phyloP scores from a whole-genome alignment of 2,888 invertebrate genomes.

The Megastigmus dorsalis region DNA sequence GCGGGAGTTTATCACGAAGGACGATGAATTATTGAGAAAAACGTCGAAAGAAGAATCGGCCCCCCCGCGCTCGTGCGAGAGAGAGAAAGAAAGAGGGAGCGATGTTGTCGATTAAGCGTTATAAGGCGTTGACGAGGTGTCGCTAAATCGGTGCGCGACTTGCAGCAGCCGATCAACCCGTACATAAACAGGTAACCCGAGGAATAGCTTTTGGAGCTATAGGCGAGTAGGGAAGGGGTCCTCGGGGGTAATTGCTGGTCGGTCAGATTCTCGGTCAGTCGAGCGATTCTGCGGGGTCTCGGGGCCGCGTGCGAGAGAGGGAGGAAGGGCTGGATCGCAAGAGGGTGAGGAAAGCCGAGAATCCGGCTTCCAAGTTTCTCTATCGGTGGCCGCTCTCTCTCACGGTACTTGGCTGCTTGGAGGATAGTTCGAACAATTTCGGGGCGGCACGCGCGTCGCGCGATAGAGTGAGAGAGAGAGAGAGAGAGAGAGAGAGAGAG shows the following conservation, averaged over 20 bases:
- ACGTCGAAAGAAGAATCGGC: background rate
- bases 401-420: constrained; percentile 66
- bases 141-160: background rate
- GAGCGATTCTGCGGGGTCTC: constrained; percentile 62
- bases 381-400: constrained; percentile 57
- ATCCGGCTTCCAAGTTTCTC: constrained; percentile 55
- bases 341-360: constrained; percentile 57
- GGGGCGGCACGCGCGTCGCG: constrained; percentile 57
- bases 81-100: background rate
- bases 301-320: constrained; percentile 49
- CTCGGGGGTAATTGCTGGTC: constrained; percentile 66
- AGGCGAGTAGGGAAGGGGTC: no score
- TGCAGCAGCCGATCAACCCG: no score
- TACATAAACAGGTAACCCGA: constrained; percentile 30
- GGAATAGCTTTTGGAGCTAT: no score
- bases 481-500: constrained; percentile 65
- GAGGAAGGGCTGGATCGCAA: no score
- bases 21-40: constrained; percentile 18
- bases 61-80: no score
- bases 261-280: constrained; percentile 70
- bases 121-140: background rate
- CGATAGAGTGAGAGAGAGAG: constrained; percentile 63
- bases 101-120: constrained; percentile 14
- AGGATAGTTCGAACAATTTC: constrained; percentile 65
- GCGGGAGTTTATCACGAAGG: background rate